Evolutionary conservation across 2,797 vertebrate species (phyloP).

Genomic region (Fratercula arctica): DNA sequence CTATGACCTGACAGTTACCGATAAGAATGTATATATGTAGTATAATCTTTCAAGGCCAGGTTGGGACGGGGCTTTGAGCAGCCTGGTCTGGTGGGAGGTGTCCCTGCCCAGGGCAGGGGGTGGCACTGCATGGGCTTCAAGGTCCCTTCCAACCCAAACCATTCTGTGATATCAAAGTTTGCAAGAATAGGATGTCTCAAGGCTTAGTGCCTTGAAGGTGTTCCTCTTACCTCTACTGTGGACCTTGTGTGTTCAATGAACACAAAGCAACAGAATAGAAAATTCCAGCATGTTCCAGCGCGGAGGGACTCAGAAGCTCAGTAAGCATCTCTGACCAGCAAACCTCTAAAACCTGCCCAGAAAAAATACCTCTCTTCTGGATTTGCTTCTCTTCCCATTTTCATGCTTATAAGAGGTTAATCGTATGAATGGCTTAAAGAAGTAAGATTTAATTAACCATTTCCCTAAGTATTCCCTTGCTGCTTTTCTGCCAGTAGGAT

Average conservation of each 20-base stretch:
- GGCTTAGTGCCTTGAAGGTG: not conserved
- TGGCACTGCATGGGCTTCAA: not conserved
- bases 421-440: not conserved
- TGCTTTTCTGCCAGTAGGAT: not conserved
- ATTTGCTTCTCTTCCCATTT: not conserved
- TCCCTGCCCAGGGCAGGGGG: not conserved
- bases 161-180: not conserved
- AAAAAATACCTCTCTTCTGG: not conserved
- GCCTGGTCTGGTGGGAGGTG: not conserved
- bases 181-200: not conserved
- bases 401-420: not conserved
- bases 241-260: not conserved
- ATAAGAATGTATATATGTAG: not conserved
- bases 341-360: not conserved
- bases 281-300: not conserved
- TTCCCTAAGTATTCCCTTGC: not conserved
- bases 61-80: not conserved
- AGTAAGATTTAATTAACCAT: not conserved
- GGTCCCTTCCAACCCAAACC: not conserved
- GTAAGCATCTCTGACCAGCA: not conserved
- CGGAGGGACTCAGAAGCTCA: not conserved
- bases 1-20: not conserved
- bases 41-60: not conserved
- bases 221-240: not conserved
- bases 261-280: not conserved